A percentile compares a stretch with the other conserved stretches of the same genome.
Evolutionary conservation across 2,113 vertebrate species (phyloP).

Genomic region (Xenus cinereus): DNA sequence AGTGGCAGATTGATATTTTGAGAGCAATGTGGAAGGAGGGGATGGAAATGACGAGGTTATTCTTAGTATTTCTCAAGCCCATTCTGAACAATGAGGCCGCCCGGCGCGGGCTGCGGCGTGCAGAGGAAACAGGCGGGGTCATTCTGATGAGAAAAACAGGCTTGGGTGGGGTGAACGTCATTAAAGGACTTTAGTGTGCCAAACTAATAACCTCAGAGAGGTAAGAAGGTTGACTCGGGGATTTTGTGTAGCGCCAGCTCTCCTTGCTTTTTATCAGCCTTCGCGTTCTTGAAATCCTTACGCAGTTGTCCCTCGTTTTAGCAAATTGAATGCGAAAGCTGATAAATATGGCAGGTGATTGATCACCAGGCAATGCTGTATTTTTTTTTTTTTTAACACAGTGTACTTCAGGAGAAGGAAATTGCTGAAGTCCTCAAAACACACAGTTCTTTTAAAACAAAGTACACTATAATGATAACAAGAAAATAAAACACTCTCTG

Average conservation of each 20-base stretch:
- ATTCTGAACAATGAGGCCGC: not conserved
- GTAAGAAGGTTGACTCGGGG: not conserved
- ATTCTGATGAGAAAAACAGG: conserved; percentile 61
- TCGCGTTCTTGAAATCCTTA: not conserved
- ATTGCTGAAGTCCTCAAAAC: not conserved
- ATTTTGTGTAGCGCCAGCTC: not conserved
- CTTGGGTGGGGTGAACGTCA: conserved; percentile 42
- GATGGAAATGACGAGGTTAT: not conserved
- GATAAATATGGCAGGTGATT: not conserved
- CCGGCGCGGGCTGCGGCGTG: not conserved
- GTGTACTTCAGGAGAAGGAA: not conserved
- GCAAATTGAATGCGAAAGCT: not conserved
- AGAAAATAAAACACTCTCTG: not conserved
- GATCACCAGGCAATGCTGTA: not conserved
- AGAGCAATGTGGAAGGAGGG: not conserved
- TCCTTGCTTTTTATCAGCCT: not conserved
- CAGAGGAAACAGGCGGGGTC: conserved; percentile 55
- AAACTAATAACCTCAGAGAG: not conserved
- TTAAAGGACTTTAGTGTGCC: conserved; percentile 30
- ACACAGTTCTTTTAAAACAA: not conserved
- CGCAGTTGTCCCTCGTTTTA: not conserved
- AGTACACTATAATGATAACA: not conserved
- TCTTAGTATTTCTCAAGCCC: conserved; percentile 24
- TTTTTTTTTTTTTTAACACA: not conserved
- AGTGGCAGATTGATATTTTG: not conserved